Base-by-base conservation (phyloP, 2,113 vertebrate species). In the Osmerus mordax region DNA sequence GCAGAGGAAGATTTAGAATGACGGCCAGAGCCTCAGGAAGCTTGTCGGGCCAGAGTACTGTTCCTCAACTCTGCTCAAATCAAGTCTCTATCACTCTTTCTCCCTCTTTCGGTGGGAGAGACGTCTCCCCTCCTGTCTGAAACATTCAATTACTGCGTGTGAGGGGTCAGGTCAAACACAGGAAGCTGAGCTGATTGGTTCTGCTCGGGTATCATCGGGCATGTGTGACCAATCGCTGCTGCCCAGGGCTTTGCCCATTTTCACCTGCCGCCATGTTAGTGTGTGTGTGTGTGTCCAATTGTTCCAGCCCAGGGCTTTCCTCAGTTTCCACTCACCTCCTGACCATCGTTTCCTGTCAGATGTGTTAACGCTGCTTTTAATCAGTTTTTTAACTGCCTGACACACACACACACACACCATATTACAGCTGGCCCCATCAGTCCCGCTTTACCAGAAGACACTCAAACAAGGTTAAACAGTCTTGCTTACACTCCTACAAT, bases 171-270 rank as follows among this genome's bases (percentile, higher is more conserved):
- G 89, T 88, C 88, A 90, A 82, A 86, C 87, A 87, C 84, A 88
- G 91, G 90, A 92, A 92, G 88, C 87, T 13, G 29, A 83, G 74
- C 78, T 84, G 84, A 90, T 91, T 91, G 88, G 90, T 91, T 92
- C 86, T 86, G 81, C 86, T 90, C 78, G 47, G 75, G 81, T 88
- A 84, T 89, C 80, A 70, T 81, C 65, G 89, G 71, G 81, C 75
- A 88, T 88, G 89, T 91, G 91, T 90, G 87, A 91, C 91, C 88
- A 91, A 91, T 93, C 81, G 82, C 67, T 81, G 80, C 72, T 64
- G 83, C 86, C 83, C 76, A 86, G 78, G 73, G 84, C 82, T 85
- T 88, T 84, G 86, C 85, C 75, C 79, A 68, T 72, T 70, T 83
- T 83, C 80, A 81, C 78, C 70, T 86, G 81, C 69, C 73, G 79